A percentile compares a stretch with the other conserved stretches of the same genome.
phyloP scores from a whole-genome alignment of 2,797 vertebrate species.

The Poeciliopsis infans region DNA sequence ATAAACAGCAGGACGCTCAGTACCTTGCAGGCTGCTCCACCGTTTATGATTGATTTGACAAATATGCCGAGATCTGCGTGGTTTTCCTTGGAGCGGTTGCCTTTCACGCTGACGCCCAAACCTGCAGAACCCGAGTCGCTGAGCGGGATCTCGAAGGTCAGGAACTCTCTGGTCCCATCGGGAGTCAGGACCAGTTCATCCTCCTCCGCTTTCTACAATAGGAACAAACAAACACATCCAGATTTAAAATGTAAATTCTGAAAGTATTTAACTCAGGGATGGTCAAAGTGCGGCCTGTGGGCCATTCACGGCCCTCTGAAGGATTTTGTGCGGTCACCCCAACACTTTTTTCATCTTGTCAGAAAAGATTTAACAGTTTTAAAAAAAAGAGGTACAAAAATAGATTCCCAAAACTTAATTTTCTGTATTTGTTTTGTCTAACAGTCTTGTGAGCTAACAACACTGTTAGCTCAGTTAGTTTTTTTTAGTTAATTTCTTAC shows the following conservation, averaged over 20 bases:
- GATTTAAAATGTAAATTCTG: neutral
- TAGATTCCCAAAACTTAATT: no score
- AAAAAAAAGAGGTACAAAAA: no score
- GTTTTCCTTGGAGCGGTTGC: constrained; percentile 96
- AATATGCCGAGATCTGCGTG: constrained; percentile 97
- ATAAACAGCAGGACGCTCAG: neutral
- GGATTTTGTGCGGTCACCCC: no score
- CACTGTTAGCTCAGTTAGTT: no score
- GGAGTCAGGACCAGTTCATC: constrained; percentile 93
- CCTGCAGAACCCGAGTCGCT: constrained; percentile 96
- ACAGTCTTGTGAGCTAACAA: no score
- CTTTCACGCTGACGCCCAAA: constrained; percentile 96
- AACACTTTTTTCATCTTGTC: no score
- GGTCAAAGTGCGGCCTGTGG: no score
- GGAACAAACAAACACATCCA: neutral
- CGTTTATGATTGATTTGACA: constrained; percentile 97
- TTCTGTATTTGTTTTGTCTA: no score
- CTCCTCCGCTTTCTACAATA: constrained; percentile 86
- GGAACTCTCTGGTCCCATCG: constrained; percentile 93
- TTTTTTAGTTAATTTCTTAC: no score
- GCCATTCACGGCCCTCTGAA: no score
- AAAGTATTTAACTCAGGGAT: neutral
- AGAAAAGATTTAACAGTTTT: no score
- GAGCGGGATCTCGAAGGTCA: constrained; percentile 95
- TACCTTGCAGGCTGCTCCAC: constrained; percentile 96